These are phyloP conservation scores for Notodonta ziczac DNA, from an alignment of 2,888 invertebrate species.

Conservation along the genomic window DNA sequence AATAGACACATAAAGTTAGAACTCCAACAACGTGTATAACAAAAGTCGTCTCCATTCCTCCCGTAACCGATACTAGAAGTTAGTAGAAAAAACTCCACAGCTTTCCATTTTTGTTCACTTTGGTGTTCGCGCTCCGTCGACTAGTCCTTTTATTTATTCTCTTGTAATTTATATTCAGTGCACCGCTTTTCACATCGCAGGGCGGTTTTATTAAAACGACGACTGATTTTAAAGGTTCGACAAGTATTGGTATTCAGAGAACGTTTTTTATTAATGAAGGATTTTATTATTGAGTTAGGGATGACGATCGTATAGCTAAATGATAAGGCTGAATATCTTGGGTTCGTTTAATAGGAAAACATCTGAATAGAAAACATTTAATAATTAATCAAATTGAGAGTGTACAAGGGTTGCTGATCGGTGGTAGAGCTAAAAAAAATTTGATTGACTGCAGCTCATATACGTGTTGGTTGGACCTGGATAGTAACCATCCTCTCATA, in stretches of 20 bases:
- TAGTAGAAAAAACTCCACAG: constrained; percentile 28
- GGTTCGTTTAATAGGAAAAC: no score
- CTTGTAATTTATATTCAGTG: constrained; percentile 3
- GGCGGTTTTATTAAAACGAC: constrained; percentile 4
- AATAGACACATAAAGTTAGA: no score
- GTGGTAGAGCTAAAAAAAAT: no score
- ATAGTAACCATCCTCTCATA: no score
- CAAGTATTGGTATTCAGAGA: background rate
- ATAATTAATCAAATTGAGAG: no score
- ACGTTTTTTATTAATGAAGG: background rate
- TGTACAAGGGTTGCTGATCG: no score
- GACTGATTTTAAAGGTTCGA: constrained; percentile 1
- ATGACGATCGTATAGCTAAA: no score
- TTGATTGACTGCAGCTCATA: no score
- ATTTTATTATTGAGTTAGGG: no score
- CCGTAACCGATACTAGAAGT: constrained; percentile 22
- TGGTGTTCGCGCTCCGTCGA: constrained; percentile 3
- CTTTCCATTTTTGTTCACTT: constrained; percentile 34
- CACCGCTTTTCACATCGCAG: background rate
- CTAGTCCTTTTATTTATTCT: background rate
- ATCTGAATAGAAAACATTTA: no score
- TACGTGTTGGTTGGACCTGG: no score
- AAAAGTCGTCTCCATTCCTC: constrained; percentile 17
- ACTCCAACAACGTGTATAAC: background rate
- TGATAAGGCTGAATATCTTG: no score